A percentile compares a stretch with the other conserved stretches of the same genome.
Conservation (phyloP, 2,113 vertebrate genomes). For the Procavia capensis region DNA sequence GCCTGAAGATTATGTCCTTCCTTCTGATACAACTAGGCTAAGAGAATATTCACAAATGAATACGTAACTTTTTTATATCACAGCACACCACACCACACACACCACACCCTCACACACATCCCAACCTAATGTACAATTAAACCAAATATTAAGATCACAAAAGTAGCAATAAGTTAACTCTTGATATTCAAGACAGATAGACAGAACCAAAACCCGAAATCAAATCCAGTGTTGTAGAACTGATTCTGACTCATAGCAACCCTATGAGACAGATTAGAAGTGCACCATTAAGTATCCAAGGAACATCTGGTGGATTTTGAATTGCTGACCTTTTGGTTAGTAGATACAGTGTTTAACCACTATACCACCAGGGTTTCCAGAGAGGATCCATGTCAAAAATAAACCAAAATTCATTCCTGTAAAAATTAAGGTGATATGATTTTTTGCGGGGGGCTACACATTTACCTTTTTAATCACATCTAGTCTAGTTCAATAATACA, state of each 20-base stretch:
- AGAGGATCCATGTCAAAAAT: not conserved
- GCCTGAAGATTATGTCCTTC: not conserved
- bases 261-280: too few species aligned
- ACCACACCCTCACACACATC: not conserved
- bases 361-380: too few species aligned
- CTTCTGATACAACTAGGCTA: not conserved
- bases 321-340: too few species aligned
- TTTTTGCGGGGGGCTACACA: not conserved
- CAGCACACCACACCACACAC: not conserved
- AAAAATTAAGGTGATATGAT: constrained; percentile 15
- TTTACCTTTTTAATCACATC: not conserved
- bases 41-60: not conserved
- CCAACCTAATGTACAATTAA: not conserved
- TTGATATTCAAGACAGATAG: not conserved
- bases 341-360: too few species aligned
- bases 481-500: constrained; percentile 11
- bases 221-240: too few species aligned
- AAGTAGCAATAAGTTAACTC: not conserved
- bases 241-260: too few species aligned
- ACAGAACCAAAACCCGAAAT: too few species aligned
- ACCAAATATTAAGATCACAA: not conserved
- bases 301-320: too few species aligned
- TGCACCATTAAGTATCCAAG: too few species aligned
- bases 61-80: not conserved
- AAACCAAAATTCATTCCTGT: not conserved